Evolutionary conservation across 2,888 invertebrate species (phyloP).

Genomic region (Homarus gammarus): DNA sequence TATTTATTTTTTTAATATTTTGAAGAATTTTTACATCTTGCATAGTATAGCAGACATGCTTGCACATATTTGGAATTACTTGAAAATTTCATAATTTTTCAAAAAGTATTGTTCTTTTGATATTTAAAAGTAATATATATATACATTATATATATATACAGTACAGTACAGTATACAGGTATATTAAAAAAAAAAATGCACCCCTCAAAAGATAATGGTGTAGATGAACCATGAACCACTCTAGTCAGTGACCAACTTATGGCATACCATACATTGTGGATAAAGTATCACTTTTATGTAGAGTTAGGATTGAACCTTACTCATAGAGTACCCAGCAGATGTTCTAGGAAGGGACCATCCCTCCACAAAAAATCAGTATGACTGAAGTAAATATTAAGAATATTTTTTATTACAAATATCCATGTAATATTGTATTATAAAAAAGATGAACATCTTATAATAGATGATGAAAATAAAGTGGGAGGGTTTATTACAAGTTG

Average conservation of each 20-base stretch:
- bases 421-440: background rate
- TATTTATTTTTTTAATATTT: no score
- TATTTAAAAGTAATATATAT: no score
- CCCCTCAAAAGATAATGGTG: no score
- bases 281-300: background rate
- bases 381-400: background rate
- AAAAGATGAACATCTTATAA: background rate
- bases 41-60: no score
- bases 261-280: background rate
- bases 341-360: background rate
- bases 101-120: background rate
- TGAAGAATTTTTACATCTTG: no score
- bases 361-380: background rate
- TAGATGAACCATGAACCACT: background rate
- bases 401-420: background rate
- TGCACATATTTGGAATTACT: background rate
- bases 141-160: no score
- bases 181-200: no score
- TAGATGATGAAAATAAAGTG: background rate
- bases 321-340: background rate
- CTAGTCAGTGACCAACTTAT: background rate
- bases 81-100: background rate
- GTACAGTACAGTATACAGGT: no score
- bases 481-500: slow-evolving; percentile 8
- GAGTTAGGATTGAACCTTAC: background rate